Evolutionary conservation across 2,888 invertebrate species (phyloP).

Genomic region (Nysson spinosus): DNA sequence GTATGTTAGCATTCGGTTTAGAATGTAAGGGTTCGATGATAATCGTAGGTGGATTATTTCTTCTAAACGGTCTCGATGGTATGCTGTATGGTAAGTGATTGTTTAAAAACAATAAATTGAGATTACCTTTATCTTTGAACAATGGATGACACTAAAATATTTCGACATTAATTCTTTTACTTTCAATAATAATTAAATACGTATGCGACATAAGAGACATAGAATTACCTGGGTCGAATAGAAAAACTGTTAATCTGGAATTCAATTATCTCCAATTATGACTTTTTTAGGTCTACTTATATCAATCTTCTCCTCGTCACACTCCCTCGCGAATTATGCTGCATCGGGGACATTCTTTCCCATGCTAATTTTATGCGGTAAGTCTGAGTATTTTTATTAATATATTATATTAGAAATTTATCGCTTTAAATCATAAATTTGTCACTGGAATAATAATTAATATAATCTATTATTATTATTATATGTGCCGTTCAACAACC

Average conservation of each 20-base stretch:
- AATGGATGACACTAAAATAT: neutral
- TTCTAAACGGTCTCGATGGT: conserved; percentile 88
- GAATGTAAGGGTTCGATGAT: conserved; percentile 82
- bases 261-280: too few species aligned
- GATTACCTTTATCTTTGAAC: neutral
- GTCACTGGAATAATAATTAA: too few species aligned
- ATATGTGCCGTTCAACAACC: too few species aligned
- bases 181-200: too few species aligned
- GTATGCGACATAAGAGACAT: too few species aligned
- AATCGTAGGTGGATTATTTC: conserved; percentile 82
- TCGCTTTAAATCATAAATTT: too few species aligned
- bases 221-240: too few species aligned
- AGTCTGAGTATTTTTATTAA: too few species aligned
- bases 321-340: conserved; percentile 89
- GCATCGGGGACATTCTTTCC: conserved; percentile 94
- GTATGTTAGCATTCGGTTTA: conserved; percentile 82
- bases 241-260: too few species aligned
- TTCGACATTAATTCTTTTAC: neutral
- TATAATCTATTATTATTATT: too few species aligned
- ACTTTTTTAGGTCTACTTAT: conserved; percentile 84
- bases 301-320: conserved; percentile 87
- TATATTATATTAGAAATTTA: too few species aligned
- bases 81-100: conserved; percentile 89
- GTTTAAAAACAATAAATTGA: neutral
- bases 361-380: conserved; percentile 91